A percentile compares a stretch with the other conserved stretches of the same genome.
Conservation (phyloP, 92 coral and sea anemone species). For the Paramuricea clavata region DNA sequence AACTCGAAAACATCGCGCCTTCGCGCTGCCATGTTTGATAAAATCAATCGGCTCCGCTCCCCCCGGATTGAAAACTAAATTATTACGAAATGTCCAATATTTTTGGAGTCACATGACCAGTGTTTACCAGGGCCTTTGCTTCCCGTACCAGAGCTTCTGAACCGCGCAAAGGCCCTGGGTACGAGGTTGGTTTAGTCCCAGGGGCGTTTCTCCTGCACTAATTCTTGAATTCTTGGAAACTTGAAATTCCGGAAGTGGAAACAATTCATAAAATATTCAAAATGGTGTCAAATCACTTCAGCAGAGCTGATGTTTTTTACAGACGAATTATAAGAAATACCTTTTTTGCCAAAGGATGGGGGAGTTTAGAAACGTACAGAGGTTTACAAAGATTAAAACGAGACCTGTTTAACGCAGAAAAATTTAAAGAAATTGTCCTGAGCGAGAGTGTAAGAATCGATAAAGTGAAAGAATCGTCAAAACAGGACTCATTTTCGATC, state of each 20-base stretch:
- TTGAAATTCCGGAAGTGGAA: neutral
- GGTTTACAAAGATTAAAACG: conserved; percentile 77
- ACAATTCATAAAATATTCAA: neutral
- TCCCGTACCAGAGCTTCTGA: too few species aligned
- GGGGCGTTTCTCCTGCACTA: neutral
- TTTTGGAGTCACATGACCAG: too few species aligned
- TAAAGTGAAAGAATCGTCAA: conserved; percentile 63
- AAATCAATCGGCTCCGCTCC: too few species aligned
- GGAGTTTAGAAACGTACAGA: conserved; percentile 73
- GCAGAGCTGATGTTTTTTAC: conserved; percentile 86
- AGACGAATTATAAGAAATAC: conserved; percentile 84
- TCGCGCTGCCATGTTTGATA: too few species aligned
- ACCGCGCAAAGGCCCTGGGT: too few species aligned
- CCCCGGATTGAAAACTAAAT: too few species aligned
- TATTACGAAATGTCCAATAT: too few species aligned
- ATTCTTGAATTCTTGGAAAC: too few species aligned
- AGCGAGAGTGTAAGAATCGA: conserved; percentile 77
- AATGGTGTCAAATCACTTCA: conserved; percentile 51
- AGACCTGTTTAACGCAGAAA: conserved; percentile 67
- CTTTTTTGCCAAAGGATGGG: conserved; percentile 96
- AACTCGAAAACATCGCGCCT: too few species aligned
- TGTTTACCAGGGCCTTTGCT: too few species aligned
- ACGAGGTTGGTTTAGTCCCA: neutral
- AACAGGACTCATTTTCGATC: conserved; percentile 80
- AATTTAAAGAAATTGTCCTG: conserved; percentile 68